A percentile compares a stretch with the other conserved stretches of the same genome.
Evolutionary conservation across 2,113 vertebrate species (phyloP).

Genomic region (Hemicordylus capensis): DNA sequence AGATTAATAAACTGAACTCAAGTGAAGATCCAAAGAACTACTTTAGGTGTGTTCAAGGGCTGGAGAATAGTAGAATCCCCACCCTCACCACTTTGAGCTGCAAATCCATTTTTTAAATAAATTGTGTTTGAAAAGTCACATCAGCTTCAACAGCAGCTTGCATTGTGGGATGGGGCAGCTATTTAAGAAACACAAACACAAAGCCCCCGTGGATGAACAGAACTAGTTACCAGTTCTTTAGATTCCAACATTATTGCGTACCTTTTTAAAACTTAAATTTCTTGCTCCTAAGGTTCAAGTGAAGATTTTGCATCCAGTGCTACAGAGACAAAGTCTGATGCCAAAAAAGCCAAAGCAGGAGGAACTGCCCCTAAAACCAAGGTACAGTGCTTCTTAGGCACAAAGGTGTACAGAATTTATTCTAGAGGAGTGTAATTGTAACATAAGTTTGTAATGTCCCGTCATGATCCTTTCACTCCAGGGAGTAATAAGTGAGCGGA

Average conservation of each 20-base stretch:
- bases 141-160: background rate
- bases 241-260: background rate
- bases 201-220: background rate
- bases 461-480: background rate
- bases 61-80: background rate
- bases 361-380: slow-evolving; percentile 84
- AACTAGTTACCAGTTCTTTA: background rate
- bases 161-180: background rate
- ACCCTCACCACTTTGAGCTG: too few relatives aligned
- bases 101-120: background rate
- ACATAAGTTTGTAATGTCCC: background rate
- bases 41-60: background rate
- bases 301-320: slow-evolving; percentile 79
- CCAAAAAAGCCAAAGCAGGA: slow-evolving; percentile 84
- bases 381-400: slow-evolving; percentile 70
- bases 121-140: background rate
- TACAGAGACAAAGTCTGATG: slow-evolving; percentile 85
- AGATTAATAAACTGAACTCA: background rate
- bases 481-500: background rate
- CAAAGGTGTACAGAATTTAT: background rate
- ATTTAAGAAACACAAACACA: background rate
- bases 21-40: background rate
- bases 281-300: slow-evolving; percentile 65
- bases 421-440: background rate
- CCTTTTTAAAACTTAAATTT: background rate